These are phyloP conservation scores for Tragopan temminckii DNA, from an alignment of 2,797 vertebrate species.

Conservation along the genomic window DNA sequence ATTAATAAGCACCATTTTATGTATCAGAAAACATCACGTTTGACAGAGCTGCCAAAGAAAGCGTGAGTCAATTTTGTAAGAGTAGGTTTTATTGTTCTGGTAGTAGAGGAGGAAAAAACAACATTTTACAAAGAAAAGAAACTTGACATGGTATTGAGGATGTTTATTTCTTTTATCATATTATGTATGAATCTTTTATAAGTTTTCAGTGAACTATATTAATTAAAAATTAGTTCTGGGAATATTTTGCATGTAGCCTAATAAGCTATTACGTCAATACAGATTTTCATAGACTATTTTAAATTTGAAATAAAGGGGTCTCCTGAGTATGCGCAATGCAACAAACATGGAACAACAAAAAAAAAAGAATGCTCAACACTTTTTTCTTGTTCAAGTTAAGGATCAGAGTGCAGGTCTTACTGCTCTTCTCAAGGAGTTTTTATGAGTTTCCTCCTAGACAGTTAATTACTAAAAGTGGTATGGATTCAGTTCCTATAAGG, in stretches of 20 bases:
- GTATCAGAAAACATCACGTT: conserved; percentile 11
- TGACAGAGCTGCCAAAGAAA: conserved; percentile 55
- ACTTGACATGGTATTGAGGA: conserved; percentile 72
- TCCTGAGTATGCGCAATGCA: conserved; percentile 51
- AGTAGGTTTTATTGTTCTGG: conserved; percentile 13
- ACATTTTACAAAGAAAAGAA: conserved; percentile 66
- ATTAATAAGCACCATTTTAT: conserved; percentile 3
- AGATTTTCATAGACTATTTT: conserved; percentile 71
- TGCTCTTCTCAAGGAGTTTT: neutral
- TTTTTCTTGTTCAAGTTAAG: conserved; percentile 16
- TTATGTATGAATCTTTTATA: conserved; percentile 78
- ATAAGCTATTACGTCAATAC: conserved; percentile 77
- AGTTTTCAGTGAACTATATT: conserved; percentile 78
- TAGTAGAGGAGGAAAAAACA: neutral
- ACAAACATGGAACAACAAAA: conserved; percentile 35
- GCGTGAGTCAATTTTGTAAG: neutral
- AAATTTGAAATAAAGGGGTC: conserved; percentile 69
- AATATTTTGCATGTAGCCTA: conserved; percentile 79
- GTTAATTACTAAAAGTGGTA: neutral
- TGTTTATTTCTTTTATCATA: conserved; percentile 80
- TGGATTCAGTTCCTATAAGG: neutral
- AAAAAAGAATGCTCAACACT: neutral
- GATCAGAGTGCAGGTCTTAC: conserved; percentile 26
- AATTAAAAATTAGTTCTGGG: conserved; percentile 81
- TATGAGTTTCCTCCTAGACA: neutral